Evolutionary conservation across 2,888 invertebrate genomes (phyloP), one percentile per base, ranked within the genome.

Genomic region (Pyrrhia umbra): DNA sequence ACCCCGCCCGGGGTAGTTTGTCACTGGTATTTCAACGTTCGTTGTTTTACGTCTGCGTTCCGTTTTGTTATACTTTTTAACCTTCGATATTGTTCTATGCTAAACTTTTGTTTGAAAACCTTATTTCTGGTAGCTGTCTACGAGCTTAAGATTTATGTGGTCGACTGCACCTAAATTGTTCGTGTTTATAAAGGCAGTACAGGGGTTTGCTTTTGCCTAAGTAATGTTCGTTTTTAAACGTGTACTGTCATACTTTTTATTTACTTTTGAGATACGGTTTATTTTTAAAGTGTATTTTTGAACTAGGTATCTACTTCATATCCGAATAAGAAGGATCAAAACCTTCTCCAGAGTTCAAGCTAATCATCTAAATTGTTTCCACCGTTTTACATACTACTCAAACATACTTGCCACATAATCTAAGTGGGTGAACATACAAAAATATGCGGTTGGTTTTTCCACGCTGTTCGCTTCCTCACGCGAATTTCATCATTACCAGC

Each of bases 31-130:
- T 83, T 81, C 80, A 76, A 74, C 80, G 67, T 73, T 81, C 55
- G 79, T 80, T 79, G 84, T 86, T 86, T 86, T 84, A 83, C 85
- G 85, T 86, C 86, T 85, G 81, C 82, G 43, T 57, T 34, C 39
- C 66, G 70, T 80, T 83, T 81, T 80, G 77, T 66, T 75, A 67
- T 68, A 71, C 78, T 84, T 83, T 85, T 84, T 81, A 80, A 73
- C 77, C 77, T 80, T 84, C 84, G 75, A 85, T 85, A 85, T 82
- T 81, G 58, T 77, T 77, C 54, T 77, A 76, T 73, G 64, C 61
- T 66, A 68, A 75, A 79, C 66, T 67, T 67, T 65, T 59, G 76
- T 68, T 68, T 25, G 18, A 37, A 59, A 52, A 68, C 37, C 43
- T 47, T 56, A 49, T 58, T 66, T 42, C 70, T 58, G 55, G 23